phyloP scores from a whole-genome alignment of 2,888 invertebrate genomes.

The Minunthozetes semirufus region DNA sequence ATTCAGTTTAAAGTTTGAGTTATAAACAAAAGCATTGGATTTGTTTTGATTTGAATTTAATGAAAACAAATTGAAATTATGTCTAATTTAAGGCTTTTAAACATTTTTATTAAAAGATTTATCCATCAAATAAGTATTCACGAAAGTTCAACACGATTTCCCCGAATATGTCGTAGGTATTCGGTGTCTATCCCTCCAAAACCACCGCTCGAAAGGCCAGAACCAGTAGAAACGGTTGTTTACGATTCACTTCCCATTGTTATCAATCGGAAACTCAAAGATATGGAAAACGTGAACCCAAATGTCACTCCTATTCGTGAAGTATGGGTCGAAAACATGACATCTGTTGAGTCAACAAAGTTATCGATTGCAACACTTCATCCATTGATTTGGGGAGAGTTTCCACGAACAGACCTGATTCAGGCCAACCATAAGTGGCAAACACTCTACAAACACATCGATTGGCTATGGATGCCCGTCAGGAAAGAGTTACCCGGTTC shows the following conservation, averaged over 20 bases:
- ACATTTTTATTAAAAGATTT: neutral
- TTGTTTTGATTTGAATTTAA: neutral
- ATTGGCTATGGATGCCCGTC: slow-evolving; percentile 68
- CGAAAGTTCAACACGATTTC: neutral
- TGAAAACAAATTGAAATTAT: neutral
- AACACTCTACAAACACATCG: slow-evolving; percentile 66
- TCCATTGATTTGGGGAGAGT: slow-evolving; percentile 55
- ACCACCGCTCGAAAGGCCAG: neutral
- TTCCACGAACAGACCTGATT: slow-evolving; percentile 64
- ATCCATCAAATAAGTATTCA: neutral
- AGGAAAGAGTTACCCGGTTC: slow-evolving; percentile 81
- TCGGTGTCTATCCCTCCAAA: neutral
- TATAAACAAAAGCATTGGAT: neutral
- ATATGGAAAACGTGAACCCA: slow-evolving; percentile 38
- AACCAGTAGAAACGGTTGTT: neutral
- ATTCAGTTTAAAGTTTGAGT: neutral
- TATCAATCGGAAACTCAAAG: neutral
- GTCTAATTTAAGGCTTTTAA: neutral
- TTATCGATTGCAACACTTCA: slow-evolving; percentile 81
- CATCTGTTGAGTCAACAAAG: slow-evolving; percentile 59
- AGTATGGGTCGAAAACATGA: slow-evolving; percentile 78
- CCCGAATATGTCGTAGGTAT: neutral
- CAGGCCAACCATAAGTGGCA: slow-evolving; percentile 84
- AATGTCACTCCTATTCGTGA: slow-evolving; percentile 60
- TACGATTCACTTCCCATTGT: neutral